phyloP scores from a whole-genome alignment of 2,888 invertebrate genomes.

The Thalpophila matura region DNA sequence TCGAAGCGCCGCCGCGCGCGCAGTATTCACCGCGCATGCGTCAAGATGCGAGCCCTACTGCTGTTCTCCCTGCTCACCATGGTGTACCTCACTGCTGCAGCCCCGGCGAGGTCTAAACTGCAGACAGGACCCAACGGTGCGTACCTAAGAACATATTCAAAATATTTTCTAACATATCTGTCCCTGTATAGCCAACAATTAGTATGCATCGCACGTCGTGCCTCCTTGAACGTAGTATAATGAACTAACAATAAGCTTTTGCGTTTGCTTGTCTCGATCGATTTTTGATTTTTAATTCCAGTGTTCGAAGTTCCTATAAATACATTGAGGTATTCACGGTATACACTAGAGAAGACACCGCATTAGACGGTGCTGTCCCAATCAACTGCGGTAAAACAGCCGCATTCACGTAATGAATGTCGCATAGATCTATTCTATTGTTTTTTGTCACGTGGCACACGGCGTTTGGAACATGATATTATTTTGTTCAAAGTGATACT shows the following conservation, averaged over 20 bases:
- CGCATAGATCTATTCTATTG: too few species aligned
- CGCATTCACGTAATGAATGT: too few species aligned
- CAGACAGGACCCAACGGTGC: conserved; percentile 76
- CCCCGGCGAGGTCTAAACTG: conserved; percentile 73
- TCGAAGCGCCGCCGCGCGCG: conserved; percentile 53
- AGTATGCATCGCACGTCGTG: conserved; percentile 45
- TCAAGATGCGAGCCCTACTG: conserved; percentile 77
- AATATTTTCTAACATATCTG: conserved; percentile 32
- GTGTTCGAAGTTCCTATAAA: conserved; percentile 20
- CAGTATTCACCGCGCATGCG: conserved; percentile 63
- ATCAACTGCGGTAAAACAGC: too few species aligned
- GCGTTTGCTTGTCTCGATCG: conserved; percentile 32
- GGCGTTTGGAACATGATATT: too few species aligned
- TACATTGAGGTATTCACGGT: too few species aligned
- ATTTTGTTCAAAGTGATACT: too few species aligned
- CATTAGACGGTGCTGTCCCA: too few species aligned
- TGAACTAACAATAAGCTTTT: conserved; percentile 45
- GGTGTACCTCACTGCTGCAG: conserved; percentile 63
- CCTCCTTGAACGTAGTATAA: conserved; percentile 38
- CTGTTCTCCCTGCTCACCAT: conserved; percentile 64
- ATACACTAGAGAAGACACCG: too few species aligned
- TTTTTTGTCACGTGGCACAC: too few species aligned
- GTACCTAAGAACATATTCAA: conserved; percentile 45
- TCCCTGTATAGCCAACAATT: conserved; percentile 30
- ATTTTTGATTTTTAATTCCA: conserved; percentile 46